phyloP scores from a whole-genome alignment of 2,113 vertebrate genomes.

The Xiphorhynchus elegans region DNA sequence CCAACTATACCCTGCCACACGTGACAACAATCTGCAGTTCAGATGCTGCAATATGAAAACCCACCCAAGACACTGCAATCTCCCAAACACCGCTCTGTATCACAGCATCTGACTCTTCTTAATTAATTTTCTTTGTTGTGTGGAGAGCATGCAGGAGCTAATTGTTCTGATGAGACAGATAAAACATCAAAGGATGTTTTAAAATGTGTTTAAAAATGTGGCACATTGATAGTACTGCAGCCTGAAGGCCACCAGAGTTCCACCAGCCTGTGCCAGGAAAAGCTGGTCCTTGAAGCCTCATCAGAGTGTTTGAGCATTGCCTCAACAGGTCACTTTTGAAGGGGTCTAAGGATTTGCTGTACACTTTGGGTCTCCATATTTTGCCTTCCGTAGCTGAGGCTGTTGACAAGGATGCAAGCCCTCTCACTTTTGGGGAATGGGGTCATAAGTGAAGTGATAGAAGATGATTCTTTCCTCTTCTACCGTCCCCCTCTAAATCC shows the following conservation, averaged over 20 bases:
- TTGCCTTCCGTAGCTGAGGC: background rate
- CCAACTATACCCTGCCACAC: background rate
- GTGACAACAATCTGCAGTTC: background rate
- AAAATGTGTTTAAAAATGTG: conserved; percentile 5
- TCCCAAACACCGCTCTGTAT: background rate
- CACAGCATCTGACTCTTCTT: conserved; percentile 45
- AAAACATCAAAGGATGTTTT: conserved; percentile 22
- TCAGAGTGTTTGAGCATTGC: background rate
- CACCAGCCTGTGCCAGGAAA: background rate
- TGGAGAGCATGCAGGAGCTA: conserved; percentile 40
- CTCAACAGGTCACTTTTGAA: background rate
- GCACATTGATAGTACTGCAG: background rate
- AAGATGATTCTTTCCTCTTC: background rate
- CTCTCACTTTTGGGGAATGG: background rate
- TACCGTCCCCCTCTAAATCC: background rate
- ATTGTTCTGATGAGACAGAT: conserved; percentile 69
- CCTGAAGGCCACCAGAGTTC: background rate
- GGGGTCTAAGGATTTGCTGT: background rate
- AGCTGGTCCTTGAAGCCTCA: background rate
- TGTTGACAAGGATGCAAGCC: background rate
- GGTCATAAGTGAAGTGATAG: background rate
- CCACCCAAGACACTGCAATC: background rate
- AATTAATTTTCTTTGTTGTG: conserved; percentile 68
- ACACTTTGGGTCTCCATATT: background rate
- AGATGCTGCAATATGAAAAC: conserved; percentile 2